These are phyloP conservation scores for Unio pictorum DNA, from an alignment of 2,888 invertebrate genomes.

Conservation along the genomic window DNA sequence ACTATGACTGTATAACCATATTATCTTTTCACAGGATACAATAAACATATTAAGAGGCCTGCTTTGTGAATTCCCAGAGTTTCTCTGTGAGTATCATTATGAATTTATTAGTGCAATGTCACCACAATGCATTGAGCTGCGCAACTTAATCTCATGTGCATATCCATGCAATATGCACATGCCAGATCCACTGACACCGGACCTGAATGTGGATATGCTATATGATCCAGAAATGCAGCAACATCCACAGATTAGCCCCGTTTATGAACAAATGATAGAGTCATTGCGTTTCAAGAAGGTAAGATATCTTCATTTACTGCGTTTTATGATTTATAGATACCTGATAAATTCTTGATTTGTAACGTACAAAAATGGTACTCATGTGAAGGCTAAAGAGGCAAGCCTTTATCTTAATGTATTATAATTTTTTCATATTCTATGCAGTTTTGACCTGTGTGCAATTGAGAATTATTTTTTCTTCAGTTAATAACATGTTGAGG, in stretches of 20 bases:
- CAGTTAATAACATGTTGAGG: too few species aligned
- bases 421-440: too few species aligned
- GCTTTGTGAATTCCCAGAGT: conserved; percentile 99
- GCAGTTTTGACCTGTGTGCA: too few species aligned
- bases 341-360: too few species aligned
- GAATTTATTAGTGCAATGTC: conserved; percentile 91
- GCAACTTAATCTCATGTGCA: conserved; percentile 97
- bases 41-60: conserved; percentile 93
- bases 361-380: too few species aligned
- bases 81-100: conserved; percentile 84
- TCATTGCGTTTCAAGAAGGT: conserved; percentile 89
- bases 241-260: conserved; percentile 72
- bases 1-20: too few species aligned
- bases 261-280: conserved; percentile 89
- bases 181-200: conserved; percentile 98
- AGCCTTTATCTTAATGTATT: too few species aligned
- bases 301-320: conserved; percentile 4
- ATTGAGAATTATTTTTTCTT: too few species aligned
- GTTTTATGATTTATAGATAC: too few species aligned
- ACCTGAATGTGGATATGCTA: conserved; percentile 79
- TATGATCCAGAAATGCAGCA: conserved; percentile 42
- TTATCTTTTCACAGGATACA: conserved; percentile 75
- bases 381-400: too few species aligned
- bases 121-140: conserved; percentile 98
- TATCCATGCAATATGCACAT: conserved; percentile 98